Evolutionary conservation across 1,140 invertebrate species (phyloP).

Genomic region (Atta texana): DNA sequence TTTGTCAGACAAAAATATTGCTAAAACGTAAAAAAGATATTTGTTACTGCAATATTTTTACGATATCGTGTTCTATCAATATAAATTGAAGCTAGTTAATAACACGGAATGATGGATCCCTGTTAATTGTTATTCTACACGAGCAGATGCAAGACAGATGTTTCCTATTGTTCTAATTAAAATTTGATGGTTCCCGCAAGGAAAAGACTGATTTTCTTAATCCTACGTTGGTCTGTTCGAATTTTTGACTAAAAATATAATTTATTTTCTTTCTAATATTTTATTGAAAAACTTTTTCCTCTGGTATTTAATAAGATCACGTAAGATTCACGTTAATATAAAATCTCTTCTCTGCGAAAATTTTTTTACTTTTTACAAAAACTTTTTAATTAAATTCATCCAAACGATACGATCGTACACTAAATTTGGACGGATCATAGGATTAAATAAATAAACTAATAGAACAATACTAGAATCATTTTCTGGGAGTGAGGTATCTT

Average conservation of each 20-base stretch:
- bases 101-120: background rate
- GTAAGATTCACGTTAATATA: too few species aligned
- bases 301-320: too few species aligned
- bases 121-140: constrained; percentile 28
- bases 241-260: too few species aligned
- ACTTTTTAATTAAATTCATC: too few species aligned
- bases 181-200: background rate
- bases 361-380: too few species aligned
- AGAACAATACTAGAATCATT: background rate
- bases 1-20: background rate
- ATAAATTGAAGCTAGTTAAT: constrained; percentile 9
- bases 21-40: background rate
- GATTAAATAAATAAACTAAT: background rate
- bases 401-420: too few species aligned
- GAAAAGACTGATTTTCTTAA: background rate
- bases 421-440: too few species aligned
- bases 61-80: background rate
- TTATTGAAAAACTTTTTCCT: too few species aligned
- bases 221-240: too few species aligned
- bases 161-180: constrained; percentile 22
- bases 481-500: background rate
- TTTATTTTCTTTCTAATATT: too few species aligned
- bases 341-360: too few species aligned
- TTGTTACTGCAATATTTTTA: background rate
- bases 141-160: constrained; percentile 39